Base-by-base conservation (phyloP, 2,113 vertebrate species). In the Phylloscopus trochiloides region DNA sequence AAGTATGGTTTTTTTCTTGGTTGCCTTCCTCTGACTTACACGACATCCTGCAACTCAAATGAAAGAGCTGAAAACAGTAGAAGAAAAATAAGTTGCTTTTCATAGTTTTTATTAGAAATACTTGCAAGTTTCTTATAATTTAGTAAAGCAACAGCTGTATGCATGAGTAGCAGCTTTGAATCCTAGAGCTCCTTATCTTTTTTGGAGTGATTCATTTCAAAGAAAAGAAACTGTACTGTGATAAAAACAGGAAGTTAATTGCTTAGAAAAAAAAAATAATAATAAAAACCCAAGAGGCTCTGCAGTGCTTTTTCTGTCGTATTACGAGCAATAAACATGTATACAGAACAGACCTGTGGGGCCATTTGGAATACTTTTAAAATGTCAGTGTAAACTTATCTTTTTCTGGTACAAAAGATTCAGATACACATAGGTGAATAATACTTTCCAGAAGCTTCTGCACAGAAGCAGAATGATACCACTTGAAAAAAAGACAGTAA, bases 171-270 rank as follows among this genome's bases (percentile, higher is more conserved):
- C 88, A 94, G 78, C 75, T 84, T 91, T 95, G 90, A 95, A 92
- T 91, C 61, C 85, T 86, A 65, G 58, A 74, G 94, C 90, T 79
- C 43, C 38, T 88, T 91, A 90, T 96, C 72, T 82, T 68, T 77
- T 74, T 88, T 91, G 19, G 58, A 51, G 88, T 94, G 51, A 92
- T 94, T 92, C 42, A 92, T 95, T 94, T 94, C 83, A 91, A 76
- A 73, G 55, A 55, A 81, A 63, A 92, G 57, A 84, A 97, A 40
- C 67, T 82, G 29, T 77, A 75, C 76, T 92, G 72, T 75, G 77
- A 94, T 86, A 94, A 85, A 90, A 90, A 71, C 58, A 81, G 88
- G 86, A 95, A 95, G 72, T 63, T 52, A 92, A 96, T 83, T 88
- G 79, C 72, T 74, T 68, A 42, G n/a, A 18, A 24, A 70, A 65